Percentiles rank a stretch among this genome's conserved stretches.
These are phyloP conservation scores for Digitonthophagus gazella DNA, from an alignment of 2,888 invertebrate genomes.

Conservation along the genomic window DNA sequence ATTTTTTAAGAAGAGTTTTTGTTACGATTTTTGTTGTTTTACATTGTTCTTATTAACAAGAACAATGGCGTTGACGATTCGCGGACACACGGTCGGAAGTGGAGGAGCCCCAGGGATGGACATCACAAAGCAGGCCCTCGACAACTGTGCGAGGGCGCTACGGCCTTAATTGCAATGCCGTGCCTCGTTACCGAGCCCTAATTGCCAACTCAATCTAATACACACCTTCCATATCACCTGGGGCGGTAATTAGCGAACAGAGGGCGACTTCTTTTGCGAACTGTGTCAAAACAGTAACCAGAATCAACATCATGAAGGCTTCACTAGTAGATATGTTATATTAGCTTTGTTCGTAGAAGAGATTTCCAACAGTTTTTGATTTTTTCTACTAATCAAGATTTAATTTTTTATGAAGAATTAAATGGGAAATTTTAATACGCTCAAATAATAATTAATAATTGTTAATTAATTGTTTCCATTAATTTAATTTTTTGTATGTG, in stretches of 20 bases:
- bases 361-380: no score
- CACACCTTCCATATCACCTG: conserved; percentile 39
- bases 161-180: conserved; percentile 49
- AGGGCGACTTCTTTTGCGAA: not conserved
- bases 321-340: no score
- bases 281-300: not conserved
- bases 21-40: not conserved
- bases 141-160: conserved; percentile 31
- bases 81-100: conserved; percentile 6
- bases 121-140: conserved; percentile 12
- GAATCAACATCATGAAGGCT: no score
- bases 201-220: conserved; percentile 50
- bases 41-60: not conserved
- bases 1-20: no score
- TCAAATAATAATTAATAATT: no score
- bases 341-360: no score
- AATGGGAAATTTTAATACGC: no score
- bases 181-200: conserved; percentile 49
- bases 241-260: conserved; percentile 25
- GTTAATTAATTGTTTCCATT: no score
- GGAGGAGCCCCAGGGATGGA: conserved; percentile 7
- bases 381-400: no score
- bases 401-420: no score
- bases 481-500: no score
- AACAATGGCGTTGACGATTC: conserved; percentile 6